phyloP scores from a whole-genome alignment of 2,113 vertebrate species.

The Hemichromis elongatus region DNA sequence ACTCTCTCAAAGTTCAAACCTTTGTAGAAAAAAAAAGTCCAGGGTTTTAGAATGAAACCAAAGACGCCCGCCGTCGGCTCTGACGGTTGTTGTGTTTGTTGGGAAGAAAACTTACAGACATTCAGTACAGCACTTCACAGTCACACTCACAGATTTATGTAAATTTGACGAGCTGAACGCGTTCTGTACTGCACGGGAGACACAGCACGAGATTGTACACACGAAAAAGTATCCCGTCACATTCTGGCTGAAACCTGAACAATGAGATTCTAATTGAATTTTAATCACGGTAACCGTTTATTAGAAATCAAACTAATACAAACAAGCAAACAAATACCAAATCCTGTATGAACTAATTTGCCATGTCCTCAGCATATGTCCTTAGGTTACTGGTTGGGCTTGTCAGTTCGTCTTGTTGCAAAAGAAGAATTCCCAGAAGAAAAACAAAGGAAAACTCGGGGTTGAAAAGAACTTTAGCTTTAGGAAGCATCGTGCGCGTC shows the following conservation, averaged over 20 bases:
- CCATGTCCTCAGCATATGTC: fast-evolving
- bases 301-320: neutral
- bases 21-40: too few relatives aligned
- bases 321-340: neutral
- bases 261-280: neutral
- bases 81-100: too few relatives aligned
- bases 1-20: too few relatives aligned
- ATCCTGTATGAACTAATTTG: neutral
- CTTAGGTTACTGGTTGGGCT: neutral
- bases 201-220: too few relatives aligned
- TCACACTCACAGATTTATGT: too few relatives aligned
- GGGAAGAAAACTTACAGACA: too few relatives aligned
- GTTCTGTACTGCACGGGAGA: too few relatives aligned
- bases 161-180: too few relatives aligned
- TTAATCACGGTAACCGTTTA: neutral
- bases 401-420: neutral
- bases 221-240: neutral
- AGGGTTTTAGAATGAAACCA: too few relatives aligned
- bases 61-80: too few relatives aligned
- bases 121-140: too few relatives aligned
- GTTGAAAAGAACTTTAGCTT: neutral
- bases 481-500: neutral
- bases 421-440: neutral
- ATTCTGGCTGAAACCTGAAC: neutral
- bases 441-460: neutral